Base-by-base conservation (phyloP, 1,140 invertebrate species). In the Platyscapa corneri region DNA sequence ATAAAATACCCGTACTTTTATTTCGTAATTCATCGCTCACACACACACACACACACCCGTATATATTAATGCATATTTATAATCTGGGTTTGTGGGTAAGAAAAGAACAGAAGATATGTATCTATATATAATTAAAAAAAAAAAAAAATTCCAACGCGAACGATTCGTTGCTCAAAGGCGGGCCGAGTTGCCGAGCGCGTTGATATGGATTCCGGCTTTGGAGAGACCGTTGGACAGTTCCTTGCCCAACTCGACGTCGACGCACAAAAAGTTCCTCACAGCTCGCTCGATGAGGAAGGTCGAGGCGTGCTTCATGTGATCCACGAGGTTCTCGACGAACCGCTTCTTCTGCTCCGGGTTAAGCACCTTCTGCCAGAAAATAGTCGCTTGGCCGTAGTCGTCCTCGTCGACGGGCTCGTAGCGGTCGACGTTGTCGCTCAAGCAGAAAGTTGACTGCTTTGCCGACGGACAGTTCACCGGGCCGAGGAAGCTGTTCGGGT, bases 401-500 rank as follows among this genome's bases (percentile, higher is more conserved):
- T 99, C 98, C 87, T 98, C 97, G 89, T 97, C 95, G 5, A 95
- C 95, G 65, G 95, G 96, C 88, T 98, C 97, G 91, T 96, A 97
- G 76, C 98, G 94, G 87, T 96, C 94, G 37, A 95, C 94, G 86
- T 96, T 95, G 3, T 96, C 96, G n/a, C 88, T 91, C 1, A 95
- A 88, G 16, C 92, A 90, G 87, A 94, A 95, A 27, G 91, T 90
- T 18, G 95, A 94, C 1, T 90, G 30, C 53, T 87, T 90, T 14
- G 88, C 90, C 0, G 86, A 84, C 1, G 92, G 92, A 82, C 91
- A 92, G 56, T 95, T 95, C 49, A 94, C 92, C 0, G 98, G 97
- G 0, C 98, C 98, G 86, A 94, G 93, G 92, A 99, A 99, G 86
- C 98, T 99, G 92, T 99, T 99, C 0, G 99, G 99, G 94, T 95